These are phyloP conservation scores for Linepithema humile DNA, from an alignment of 1,140 invertebrate genomes.

Conservation along the genomic window DNA sequence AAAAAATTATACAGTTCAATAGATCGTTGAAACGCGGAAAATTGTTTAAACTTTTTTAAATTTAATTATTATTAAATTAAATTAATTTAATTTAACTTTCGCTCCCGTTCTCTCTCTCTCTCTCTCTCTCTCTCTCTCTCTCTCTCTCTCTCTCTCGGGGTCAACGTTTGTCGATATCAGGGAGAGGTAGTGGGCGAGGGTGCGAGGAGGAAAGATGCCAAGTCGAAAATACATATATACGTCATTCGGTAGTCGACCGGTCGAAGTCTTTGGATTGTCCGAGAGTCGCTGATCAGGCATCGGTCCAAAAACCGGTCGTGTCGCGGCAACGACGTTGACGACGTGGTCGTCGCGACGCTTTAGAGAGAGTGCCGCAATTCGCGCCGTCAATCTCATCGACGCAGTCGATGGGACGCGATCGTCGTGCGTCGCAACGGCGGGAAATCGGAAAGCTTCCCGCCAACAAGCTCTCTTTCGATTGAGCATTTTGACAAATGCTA, in stretches of 20 bases:
- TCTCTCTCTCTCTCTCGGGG: conserved; percentile 31
- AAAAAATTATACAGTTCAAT: no score
- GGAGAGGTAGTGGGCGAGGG: background rate
- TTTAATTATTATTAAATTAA: no score
- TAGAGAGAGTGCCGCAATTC: conserved; percentile 17
- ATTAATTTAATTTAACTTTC: no score
- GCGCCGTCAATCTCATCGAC: conserved; percentile 18
- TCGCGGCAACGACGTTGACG: background rate
- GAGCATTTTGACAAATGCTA: background rate
- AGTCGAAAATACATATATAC: conserved; percentile 79
- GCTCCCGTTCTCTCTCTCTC: background rate
- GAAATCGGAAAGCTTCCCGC: background rate
- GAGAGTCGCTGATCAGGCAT: conserved; percentile 78
- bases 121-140: background rate
- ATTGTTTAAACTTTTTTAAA: background rate
- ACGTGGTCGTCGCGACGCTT: conserved; percentile 44
- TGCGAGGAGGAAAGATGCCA: conserved; percentile 51
- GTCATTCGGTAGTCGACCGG: conserved; percentile 65
- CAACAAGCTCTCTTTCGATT: background rate
- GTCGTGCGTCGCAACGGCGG: background rate
- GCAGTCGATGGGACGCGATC: background rate
- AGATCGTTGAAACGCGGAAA: no score
- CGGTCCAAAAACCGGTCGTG: conserved; percentile 73
- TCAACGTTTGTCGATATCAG: conserved; percentile 61
- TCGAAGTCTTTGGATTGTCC: conserved; percentile 75